A percentile compares a stretch with the other conserved stretches of the same genome.
These are phyloP conservation scores for Pachydiplax longipennis DNA, from an alignment of 2,888 invertebrate genomes.

Conservation along the genomic window DNA sequence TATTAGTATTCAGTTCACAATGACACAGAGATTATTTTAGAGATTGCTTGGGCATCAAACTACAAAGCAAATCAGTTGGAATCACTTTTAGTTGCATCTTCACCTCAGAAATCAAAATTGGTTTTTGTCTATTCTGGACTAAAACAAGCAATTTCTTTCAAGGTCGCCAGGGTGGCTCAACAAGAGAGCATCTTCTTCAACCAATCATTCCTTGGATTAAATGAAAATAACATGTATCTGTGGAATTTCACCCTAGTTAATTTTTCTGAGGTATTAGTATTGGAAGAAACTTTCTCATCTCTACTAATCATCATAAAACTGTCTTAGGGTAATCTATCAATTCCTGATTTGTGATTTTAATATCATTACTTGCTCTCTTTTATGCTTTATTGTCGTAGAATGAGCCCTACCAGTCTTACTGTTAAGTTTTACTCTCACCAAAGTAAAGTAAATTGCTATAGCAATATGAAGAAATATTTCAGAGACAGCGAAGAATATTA, in stretches of 20 bases:
- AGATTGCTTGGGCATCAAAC: background rate
- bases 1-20: too few species aligned
- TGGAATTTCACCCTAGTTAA: background rate
- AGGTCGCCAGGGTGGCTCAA: background rate
- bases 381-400: too few species aligned
- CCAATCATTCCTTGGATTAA: background rate
- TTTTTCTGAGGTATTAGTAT: background rate
- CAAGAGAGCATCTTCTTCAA: background rate
- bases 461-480: too few species aligned
- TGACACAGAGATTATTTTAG: too few species aligned
- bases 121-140: background rate
- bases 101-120: background rate
- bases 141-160: background rate
- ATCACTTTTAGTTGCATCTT: background rate
- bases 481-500: too few species aligned
- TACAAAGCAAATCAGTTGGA: background rate
- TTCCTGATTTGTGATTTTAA: too few species aligned
- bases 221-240: background rate
- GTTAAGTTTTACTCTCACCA: too few species aligned
- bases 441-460: too few species aligned
- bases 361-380: too few species aligned
- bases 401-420: too few species aligned
- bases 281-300: background rate
- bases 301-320: too few species aligned
- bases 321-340: too few species aligned